Evolutionary conservation across 2,113 vertebrate genomes (phyloP), one percentile per base, ranked within the genome.

Genomic region (Chaetops frenatus): DNA sequence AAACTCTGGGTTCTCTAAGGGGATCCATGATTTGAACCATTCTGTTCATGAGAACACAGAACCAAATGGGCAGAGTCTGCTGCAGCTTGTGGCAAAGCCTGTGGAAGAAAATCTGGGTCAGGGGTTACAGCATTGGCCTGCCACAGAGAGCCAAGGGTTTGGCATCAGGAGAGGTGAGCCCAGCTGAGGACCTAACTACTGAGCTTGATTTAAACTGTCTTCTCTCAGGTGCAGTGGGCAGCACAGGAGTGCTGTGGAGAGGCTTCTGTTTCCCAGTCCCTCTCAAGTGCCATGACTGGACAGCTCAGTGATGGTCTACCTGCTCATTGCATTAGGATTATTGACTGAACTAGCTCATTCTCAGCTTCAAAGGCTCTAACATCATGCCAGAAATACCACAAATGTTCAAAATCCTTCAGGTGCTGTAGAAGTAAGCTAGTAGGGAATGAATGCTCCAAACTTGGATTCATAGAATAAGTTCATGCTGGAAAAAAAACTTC

Each of bases 281-380:
- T 10, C 19, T 1, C 3, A 9, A 23, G 8, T 10, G 5, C 42
- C 10, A 0, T 2, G 36, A 1, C 4, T 20, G 42, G 33, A 16
- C 18, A 44, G 47, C 57, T 54, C 40, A 24, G 21, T 10, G 14
- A 4, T 16, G 38, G 2, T 15, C 40, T 25, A 4, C 38, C 29
- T 23, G 56, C 22, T 80, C 29, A 6, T 3, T 45, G 22, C 51
- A 1, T 25, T 4, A 17, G n/a, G 29, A 13, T 29, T 48, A 11
- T 28, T 40, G 72, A 16, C 50, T 2, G 0, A 60, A 45, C 47
- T 6, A 13, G 11, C 2, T 66, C 17, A 1, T 81, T 78, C 29
- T 56, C 54, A 77, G 36, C 42, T 53, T 36, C 86, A 12, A 9
- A 10, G n/a, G 9, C 48, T 44, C 64, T 13, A 50, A 42, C 11